Evolutionary conservation across 2,113 vertebrate genomes (phyloP).

Genomic region (Pterocles orientalis): DNA sequence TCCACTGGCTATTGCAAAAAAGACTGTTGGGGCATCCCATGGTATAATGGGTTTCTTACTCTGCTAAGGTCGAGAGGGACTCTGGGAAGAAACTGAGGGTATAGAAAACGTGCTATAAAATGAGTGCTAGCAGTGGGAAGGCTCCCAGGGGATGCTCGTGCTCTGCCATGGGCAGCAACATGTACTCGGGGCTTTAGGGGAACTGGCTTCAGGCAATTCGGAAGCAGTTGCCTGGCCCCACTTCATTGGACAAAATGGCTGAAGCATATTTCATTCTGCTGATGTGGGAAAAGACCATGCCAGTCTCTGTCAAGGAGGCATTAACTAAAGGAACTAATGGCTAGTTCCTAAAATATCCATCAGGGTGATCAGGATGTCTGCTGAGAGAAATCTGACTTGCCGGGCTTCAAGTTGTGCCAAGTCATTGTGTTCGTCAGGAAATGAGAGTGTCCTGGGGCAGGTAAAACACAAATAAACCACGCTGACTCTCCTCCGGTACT

Average conservation of each 20-base stretch:
- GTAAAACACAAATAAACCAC: slow-evolving; percentile 40
- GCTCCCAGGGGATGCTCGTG: background rate
- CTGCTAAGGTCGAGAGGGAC: rapidly evolving
- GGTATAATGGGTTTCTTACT: background rate
- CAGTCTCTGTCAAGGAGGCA: background rate
- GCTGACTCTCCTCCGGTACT: background rate
- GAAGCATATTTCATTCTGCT: background rate
- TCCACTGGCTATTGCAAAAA: rapidly evolving
- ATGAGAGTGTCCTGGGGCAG: slow-evolving; percentile 37
- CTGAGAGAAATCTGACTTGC: slow-evolving; percentile 45
- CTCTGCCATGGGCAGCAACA: background rate
- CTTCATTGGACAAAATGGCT: slow-evolving; percentile 6
- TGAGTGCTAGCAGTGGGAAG: background rate
- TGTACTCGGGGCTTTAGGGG: background rate
- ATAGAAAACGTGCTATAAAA: background rate
- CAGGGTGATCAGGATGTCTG: slow-evolving; percentile 51
- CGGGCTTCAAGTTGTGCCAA: slow-evolving; percentile 58
- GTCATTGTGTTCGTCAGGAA: slow-evolving; percentile 60
- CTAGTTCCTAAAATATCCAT: slow-evolving; percentile 47
- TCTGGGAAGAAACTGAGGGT: background rate
- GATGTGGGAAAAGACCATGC: background rate
- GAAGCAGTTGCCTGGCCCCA: rapidly evolving
- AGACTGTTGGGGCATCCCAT: background rate
- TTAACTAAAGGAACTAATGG: slow-evolving; percentile 59
- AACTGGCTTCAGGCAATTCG: rapidly evolving